phyloP scores from a whole-genome alignment of 2,113 vertebrate genomes.

The Hepsetus odoe region DNA sequence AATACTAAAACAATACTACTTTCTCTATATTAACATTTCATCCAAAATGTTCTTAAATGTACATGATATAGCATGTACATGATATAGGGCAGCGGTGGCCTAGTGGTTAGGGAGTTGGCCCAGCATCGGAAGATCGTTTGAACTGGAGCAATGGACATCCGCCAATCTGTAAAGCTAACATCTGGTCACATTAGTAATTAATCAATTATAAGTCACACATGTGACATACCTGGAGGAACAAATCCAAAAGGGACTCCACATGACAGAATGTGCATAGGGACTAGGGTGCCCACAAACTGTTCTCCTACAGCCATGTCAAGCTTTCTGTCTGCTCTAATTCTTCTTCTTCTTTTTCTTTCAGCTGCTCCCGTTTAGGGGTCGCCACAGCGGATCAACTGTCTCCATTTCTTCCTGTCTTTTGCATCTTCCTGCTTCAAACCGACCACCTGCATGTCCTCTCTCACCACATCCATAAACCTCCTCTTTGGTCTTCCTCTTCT shows the following conservation, averaged over 20 bases:
- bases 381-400: too few relatives aligned
- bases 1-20: too few relatives aligned
- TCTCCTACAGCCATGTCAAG: constrained; percentile 46
- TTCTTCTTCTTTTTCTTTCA: too few relatives aligned
- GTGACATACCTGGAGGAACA: constrained; percentile 62
- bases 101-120: too few relatives aligned
- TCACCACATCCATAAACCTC: too few relatives aligned
- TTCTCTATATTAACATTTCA: background rate
- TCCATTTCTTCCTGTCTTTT: too few relatives aligned
- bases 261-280: constrained; percentile 49
- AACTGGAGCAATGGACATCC: constrained; percentile 49
- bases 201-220: constrained; percentile 76
- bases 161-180: constrained; percentile 70
- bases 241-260: constrained; percentile 14
- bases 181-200: constrained; percentile 79
- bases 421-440: too few relatives aligned
- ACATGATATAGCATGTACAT: background rate
- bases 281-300: constrained; percentile 40
- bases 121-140: background rate
- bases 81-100: background rate
- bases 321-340: constrained; percentile 33
- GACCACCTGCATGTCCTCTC: too few relatives aligned
- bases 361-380: too few relatives aligned
- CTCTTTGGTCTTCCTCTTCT: too few relatives aligned
- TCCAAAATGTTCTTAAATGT: background rate